Conservation (phyloP, 2,888 invertebrate genomes). For the Alentia gelatinosa region DNA sequence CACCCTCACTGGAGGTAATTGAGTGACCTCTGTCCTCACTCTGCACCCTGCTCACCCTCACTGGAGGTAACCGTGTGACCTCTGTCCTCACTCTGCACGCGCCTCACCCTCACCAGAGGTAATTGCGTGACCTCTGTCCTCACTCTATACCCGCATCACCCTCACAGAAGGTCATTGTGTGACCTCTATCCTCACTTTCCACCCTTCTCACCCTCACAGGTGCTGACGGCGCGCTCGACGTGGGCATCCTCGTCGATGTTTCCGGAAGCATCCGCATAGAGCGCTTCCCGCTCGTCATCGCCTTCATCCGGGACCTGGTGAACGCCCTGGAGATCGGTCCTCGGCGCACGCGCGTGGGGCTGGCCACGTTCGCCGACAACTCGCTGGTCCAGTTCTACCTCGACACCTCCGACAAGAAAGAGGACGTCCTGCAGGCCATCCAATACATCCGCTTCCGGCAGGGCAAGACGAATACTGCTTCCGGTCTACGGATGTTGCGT, state of each 20-base stretch:
- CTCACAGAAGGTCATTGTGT: too few species aligned
- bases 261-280: constrained; percentile 48
- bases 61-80: too few species aligned
- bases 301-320: constrained; percentile 60
- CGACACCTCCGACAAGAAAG: constrained; percentile 5
- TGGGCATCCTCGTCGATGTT: constrained; percentile 34
- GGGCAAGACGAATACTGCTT: constrained; percentile 38
- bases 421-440: constrained; percentile 44
- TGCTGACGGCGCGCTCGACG: constrained; percentile 14
- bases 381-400: constrained; percentile 50
- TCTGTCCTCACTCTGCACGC: too few species aligned
- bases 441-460: background rate
- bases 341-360: constrained; percentile 58
- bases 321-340: constrained; percentile 59
- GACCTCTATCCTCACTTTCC: too few species aligned
- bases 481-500: background rate
- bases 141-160: too few species aligned
- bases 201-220: background rate
- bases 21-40: too few species aligned
- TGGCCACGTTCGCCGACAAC: constrained; percentile 62
- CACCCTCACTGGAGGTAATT: too few species aligned
- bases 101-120: too few species aligned
- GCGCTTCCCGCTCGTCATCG: constrained; percentile 55
- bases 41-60: too few species aligned
- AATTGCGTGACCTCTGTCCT: too few species aligned